Evolutionary conservation across 2,888 invertebrate genomes (phyloP).

Genomic region (Protodeltote pygarga): DNA sequence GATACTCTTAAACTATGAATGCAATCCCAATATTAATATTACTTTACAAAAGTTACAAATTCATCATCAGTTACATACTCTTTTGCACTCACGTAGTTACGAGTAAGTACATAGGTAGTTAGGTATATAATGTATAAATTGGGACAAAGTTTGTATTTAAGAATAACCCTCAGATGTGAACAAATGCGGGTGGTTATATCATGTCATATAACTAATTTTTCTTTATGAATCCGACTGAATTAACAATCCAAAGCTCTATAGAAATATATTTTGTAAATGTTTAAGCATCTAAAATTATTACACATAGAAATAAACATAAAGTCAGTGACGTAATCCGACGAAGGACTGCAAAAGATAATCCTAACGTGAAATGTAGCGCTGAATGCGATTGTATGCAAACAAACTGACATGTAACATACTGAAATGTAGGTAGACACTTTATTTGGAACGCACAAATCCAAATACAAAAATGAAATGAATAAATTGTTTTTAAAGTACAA

Average conservation of each 20-base stretch:
- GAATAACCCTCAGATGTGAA: too few species aligned
- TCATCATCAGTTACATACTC: too few species aligned
- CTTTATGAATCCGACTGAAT: conserved; percentile 17
- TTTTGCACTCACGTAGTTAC: too few species aligned
- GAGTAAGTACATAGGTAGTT: too few species aligned
- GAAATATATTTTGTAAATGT: conserved; percentile 33
- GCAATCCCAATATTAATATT: too few species aligned
- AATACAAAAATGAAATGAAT: conserved; percentile 12
- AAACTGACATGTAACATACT: conserved; percentile 17
- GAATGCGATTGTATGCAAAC: conserved; percentile 11
- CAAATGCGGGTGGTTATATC: too few species aligned
- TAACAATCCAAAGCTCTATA: conserved; percentile 10
- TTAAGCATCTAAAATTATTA: conserved; percentile 24
- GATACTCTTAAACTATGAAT: too few species aligned
- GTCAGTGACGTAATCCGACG: conserved; percentile 19
- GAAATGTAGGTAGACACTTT: conserved; percentile 9
- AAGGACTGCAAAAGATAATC: conserved; percentile 21
- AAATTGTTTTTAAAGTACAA: too few species aligned
- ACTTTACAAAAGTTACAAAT: too few species aligned
- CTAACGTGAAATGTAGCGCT: conserved; percentile 6
- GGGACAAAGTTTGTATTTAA: too few species aligned
- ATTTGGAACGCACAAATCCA: conserved; percentile 7
- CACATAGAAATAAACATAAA: conserved; percentile 26
- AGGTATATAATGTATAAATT: too few species aligned
- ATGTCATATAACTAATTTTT: conserved; percentile 8